Evolutionary conservation across 35 echinoderm and acorn worm species (phyloP).

Genomic region (Acanthaster planci): DNA sequence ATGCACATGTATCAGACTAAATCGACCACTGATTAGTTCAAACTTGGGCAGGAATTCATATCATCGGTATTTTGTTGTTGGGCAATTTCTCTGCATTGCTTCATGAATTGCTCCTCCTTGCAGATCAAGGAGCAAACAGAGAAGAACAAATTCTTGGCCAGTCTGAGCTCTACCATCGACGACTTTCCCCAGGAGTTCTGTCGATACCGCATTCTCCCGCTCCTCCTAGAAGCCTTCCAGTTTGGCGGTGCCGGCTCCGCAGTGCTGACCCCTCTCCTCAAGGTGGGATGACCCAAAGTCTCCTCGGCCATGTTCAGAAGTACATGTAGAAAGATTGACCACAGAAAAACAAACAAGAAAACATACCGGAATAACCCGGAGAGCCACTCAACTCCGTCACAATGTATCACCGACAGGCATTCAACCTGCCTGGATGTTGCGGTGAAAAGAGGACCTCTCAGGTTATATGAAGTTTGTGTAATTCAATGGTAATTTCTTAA

Average conservation of each 20-base stretch:
- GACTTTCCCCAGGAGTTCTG: slow-evolving; percentile 98
- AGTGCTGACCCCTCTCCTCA: slow-evolving; percentile 86
- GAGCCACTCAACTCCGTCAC: too few relatives aligned
- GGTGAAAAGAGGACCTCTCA: too few relatives aligned
- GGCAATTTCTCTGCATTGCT: too few relatives aligned
- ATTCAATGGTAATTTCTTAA: too few relatives aligned
- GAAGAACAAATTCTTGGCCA: slow-evolving; percentile 87
- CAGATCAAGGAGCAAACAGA: slow-evolving; percentile 94
- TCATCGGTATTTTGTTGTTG: too few relatives aligned
- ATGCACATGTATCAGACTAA: too few relatives aligned
- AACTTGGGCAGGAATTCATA: too few relatives aligned
- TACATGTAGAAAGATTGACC: background rate
- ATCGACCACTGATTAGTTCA: too few relatives aligned
- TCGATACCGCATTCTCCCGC: slow-evolving; percentile 71
- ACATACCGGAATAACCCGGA: too few relatives aligned
- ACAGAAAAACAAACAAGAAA: slow-evolving; percentile 3
- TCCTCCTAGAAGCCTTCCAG: slow-evolving; percentile 92
- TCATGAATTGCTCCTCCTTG: background rate
- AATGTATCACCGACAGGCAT: too few relatives aligned
- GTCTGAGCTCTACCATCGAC: slow-evolving; percentile 75
- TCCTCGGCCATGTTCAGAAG: background rate
- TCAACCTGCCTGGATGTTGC: too few relatives aligned
- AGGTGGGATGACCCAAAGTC: slow-evolving; percentile 62
- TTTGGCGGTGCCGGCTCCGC: slow-evolving; percentile 95
- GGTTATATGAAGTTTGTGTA: too few relatives aligned